phyloP scores from a whole-genome alignment of 2,113 vertebrate species.

The Chloroceryle aenea region DNA sequence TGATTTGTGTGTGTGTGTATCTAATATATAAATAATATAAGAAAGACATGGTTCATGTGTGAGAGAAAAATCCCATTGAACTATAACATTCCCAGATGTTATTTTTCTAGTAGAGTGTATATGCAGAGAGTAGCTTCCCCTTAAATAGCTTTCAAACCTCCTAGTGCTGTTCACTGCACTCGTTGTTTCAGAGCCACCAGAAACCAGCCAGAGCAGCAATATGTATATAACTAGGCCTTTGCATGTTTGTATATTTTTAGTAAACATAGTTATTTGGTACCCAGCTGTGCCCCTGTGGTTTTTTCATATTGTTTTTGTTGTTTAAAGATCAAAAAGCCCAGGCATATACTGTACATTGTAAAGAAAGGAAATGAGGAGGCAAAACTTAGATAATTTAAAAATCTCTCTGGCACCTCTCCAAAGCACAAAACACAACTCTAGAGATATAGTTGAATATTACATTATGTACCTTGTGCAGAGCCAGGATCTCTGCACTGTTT shows the following conservation, averaged over 20 bases:
- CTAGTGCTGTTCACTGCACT: background rate
- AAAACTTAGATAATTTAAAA: slow-evolving; percentile 71
- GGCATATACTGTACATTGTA: slow-evolving; percentile 47
- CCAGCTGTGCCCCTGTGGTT: slow-evolving; percentile 41
- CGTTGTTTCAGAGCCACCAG: background rate
- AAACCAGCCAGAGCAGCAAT: slow-evolving; percentile 16
- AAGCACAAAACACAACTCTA: slow-evolving; percentile 59
- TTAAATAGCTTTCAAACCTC: slow-evolving; percentile 19
- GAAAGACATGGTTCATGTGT: background rate
- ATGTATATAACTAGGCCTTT: background rate
- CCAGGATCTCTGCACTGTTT: slow-evolving; percentile 61
- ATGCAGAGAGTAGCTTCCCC: background rate
- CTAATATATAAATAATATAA: background rate
- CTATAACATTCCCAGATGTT: slow-evolving; percentile 28
- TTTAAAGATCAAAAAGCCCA: slow-evolving; percentile 57
- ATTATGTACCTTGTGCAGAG: slow-evolving; percentile 57
- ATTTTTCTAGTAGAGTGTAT: background rate
- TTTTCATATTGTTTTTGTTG: slow-evolving; percentile 51
- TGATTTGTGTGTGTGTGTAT: background rate
- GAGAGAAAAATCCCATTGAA: slow-evolving; percentile 21
- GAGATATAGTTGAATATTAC: slow-evolving; percentile 59
- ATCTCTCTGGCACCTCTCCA: slow-evolving; percentile 63
- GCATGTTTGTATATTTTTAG: slow-evolving; percentile 56
- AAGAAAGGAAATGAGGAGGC: slow-evolving; percentile 70
- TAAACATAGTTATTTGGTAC: slow-evolving; percentile 52